A percentile compares a stretch with the other conserved stretches of the same genome.
phyloP scores from a whole-genome alignment of 1,140 invertebrate genomes.

The Bicyclus anynana region DNA sequence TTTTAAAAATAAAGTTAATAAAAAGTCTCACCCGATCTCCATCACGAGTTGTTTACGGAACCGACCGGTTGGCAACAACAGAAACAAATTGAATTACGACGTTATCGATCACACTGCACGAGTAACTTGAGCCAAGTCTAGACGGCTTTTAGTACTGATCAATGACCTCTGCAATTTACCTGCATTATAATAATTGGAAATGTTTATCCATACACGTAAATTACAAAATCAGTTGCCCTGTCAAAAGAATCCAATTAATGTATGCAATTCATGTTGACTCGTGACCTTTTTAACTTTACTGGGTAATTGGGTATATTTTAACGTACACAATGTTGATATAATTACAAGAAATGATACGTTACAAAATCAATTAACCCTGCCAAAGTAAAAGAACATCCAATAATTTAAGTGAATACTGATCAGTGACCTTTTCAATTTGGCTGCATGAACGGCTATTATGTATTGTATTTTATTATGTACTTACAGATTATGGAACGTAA shows the following conservation, averaged over 20 bases:
- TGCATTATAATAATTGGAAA: neutral
- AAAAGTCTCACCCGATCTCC: neutral
- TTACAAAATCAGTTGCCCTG: neutral
- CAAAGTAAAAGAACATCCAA: too few species aligned
- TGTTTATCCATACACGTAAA: too few species aligned
- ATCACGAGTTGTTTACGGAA: neutral
- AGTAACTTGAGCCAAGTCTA: constrained; percentile 9
- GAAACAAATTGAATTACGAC: constrained; percentile 16
- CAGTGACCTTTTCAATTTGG: too few species aligned
- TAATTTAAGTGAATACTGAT: too few species aligned
- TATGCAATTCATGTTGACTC: too few species aligned
- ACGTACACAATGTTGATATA: too few species aligned
- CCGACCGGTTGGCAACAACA: neutral
- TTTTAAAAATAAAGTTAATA: neutral
- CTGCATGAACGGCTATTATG: neutral
- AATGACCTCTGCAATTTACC: neutral
- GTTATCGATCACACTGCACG: constrained; percentile 20
- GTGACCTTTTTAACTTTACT: too few species aligned
- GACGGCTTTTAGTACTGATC: neutral
- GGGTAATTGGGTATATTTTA: too few species aligned
- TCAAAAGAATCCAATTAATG: too few species aligned
- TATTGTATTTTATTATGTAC: neutral
- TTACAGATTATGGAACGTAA: neutral
- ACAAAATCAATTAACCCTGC: too few species aligned
- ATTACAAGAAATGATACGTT: too few species aligned